These are phyloP conservation scores for Rallus crepitans DNA, from an alignment of 2,797 vertebrate species.

Conservation along the genomic window DNA sequence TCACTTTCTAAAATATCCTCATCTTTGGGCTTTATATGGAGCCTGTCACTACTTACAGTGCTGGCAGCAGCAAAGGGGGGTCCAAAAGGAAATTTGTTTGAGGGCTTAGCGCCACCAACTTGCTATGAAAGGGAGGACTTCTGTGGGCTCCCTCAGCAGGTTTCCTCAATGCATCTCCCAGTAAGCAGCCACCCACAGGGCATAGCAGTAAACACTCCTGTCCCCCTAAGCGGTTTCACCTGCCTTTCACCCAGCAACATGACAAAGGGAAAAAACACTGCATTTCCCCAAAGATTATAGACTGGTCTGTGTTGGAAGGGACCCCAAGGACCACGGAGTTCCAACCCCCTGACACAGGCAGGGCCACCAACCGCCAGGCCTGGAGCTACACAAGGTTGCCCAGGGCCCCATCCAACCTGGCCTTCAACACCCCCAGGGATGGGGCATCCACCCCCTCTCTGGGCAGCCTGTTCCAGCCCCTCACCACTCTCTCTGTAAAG, in stretches of 20 bases:
- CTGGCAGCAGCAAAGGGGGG: not conserved
- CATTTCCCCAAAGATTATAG: not conserved
- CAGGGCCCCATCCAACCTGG: too few species aligned
- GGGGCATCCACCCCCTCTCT: too few species aligned
- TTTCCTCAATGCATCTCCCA: not conserved
- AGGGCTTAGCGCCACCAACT: not conserved
- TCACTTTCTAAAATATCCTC: not conserved
- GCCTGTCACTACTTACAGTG: not conserved
- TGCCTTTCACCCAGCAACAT: not conserved
- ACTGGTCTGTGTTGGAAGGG: too few species aligned
- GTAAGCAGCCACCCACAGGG: accelerated
- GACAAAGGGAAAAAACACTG: not conserved
- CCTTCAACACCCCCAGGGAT: too few species aligned
- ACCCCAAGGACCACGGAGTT: too few species aligned
- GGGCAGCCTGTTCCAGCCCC: too few species aligned
- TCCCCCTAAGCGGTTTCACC: not conserved
- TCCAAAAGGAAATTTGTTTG: not conserved
- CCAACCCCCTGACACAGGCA: too few species aligned
- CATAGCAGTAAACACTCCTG: accelerated
- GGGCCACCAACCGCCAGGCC: too few species aligned
- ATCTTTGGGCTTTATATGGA: not conserved
- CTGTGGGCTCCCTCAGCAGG: not conserved
- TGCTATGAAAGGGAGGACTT: not conserved
- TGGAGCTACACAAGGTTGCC: too few species aligned
- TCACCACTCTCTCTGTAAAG: too few species aligned